Base-by-base conservation (phyloP, 37 sponge, comb jelly and placozoan species). In the Bolinopsis microptera region DNA sequence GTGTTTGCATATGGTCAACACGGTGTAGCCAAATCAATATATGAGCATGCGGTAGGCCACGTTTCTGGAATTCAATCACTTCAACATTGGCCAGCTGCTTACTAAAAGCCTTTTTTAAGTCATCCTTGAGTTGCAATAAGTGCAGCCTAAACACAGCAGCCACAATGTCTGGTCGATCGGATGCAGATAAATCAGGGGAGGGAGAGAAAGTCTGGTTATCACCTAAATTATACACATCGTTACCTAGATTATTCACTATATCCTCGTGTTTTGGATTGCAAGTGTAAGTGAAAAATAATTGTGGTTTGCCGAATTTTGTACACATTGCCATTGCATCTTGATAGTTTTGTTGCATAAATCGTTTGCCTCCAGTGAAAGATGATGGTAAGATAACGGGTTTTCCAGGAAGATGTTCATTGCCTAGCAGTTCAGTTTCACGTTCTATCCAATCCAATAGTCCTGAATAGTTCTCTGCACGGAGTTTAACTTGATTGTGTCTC, bases 281-380 rank as follows among this genome's bases (percentile, higher is more conserved):
- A 13, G 96, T 95, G 26, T 92, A 69, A 0, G 96, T 95, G 25
- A 95, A 69, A 93, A 95, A 94, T 31, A 95, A 70, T n/a, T 93
- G 35, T 37, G 96, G 94, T 8, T 83, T 76, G 38, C 94, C 94
- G 68, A 36, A 80, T 36, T 95, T 95, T 0, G 80, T 16, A 5
- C 94, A 93, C 38, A 94, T 94, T 0, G 95, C 68, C 95, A 96
- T n/a, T n/a, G n/a, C n/a, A n/a, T n/a, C n/a, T n/a, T n/a, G n/a
- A n/a, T n/a, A n/a, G n/a, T n/a, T n/a, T 94, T 32, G 96, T 32
- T 95, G 94, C 95, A 94, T 95, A 69, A 93, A 96, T 32, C 96
- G 69, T 8, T 94, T 93, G 26, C 94, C 93, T 26, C 95, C 94
- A 31, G 93, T 95, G 92, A 96, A 96, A 28, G 96, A 88, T 1